Percentiles rank a stretch among this genome's conserved stretches.
Conservation (phyloP, 1,140 invertebrate genomes). For the Nixonia krombeini region DNA sequence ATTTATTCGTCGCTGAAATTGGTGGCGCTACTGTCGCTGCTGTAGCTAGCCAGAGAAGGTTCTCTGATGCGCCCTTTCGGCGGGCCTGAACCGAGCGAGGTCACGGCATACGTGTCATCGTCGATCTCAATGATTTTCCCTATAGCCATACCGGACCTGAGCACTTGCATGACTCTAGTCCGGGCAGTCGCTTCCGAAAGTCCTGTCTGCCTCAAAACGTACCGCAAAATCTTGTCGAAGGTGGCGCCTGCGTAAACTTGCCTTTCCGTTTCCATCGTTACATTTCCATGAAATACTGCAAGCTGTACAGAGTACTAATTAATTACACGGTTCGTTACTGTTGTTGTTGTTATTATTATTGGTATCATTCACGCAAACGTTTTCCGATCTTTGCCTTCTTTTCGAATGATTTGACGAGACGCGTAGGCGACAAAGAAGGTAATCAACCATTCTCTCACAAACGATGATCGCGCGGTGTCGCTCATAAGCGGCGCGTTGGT, state of each 20-base stretch:
- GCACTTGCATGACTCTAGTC: slow-evolving; percentile 53
- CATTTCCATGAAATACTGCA: no score
- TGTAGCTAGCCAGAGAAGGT: slow-evolving; percentile 2
- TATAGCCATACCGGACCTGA: slow-evolving; percentile 54
- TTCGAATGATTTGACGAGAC: no score
- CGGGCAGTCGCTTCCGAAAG: slow-evolving; percentile 49
- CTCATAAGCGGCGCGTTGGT: no score
- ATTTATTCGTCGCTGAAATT: slow-evolving; percentile 21
- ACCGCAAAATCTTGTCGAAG: slow-evolving; percentile 57
- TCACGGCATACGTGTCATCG: slow-evolving; percentile 12
- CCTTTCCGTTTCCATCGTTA: slow-evolving; percentile 10
- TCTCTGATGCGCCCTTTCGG: slow-evolving; percentile 7
- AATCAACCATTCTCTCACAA: no score
- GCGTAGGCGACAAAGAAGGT: no score
- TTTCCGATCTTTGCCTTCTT: no score
- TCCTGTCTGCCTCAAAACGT: slow-evolving; percentile 54
- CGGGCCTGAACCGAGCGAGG: not conserved
- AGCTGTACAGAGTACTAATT: no score
- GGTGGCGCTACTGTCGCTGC: slow-evolving; percentile 27
- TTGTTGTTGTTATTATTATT: no score
- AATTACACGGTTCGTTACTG: no score
- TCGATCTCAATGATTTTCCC: slow-evolving; percentile 55
- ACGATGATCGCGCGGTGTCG: no score
- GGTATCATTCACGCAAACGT: no score
- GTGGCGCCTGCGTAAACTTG: slow-evolving; percentile 45